A percentile compares a stretch with the other conserved stretches of the same genome.
These are phyloP conservation scores for Triplophysa bombifrons DNA, from an alignment of 2,797 vertebrate genomes.

Conservation along the genomic window DNA sequence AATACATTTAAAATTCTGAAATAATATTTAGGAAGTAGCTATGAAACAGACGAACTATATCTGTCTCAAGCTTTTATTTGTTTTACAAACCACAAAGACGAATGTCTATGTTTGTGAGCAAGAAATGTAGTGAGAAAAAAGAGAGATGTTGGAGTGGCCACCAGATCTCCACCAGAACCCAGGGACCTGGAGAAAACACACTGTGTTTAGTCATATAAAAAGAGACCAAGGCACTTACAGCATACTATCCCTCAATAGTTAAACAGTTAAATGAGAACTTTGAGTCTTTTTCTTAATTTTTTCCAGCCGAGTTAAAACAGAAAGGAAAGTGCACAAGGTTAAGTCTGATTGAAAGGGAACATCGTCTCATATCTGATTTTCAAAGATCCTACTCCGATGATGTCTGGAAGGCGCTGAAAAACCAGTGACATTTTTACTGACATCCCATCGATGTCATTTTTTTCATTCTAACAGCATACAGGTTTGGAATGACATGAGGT, in stretches of 20 bases:
- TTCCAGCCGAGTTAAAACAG: neutral
- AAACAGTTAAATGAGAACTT: constrained; percentile 4
- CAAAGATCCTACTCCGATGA: neutral
- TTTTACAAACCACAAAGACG: no score
- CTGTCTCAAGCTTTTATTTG: no score
- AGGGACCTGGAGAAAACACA: constrained; percentile 69
- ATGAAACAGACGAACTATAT: no score
- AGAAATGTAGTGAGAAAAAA: constrained; percentile 51
- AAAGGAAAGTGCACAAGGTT: constrained; percentile 3
- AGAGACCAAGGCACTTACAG: constrained; percentile 8
- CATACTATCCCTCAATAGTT: neutral
- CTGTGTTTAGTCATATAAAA: constrained; percentile 56
- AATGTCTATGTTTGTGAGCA: constrained; percentile 50
- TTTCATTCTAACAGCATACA: neutral
- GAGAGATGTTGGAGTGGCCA: neutral
- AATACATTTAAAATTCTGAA: no score
- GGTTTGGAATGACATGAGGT: neutral
- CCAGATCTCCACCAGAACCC: constrained; percentile 49
- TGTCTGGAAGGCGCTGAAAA: neutral
- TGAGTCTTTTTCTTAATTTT: neutral
- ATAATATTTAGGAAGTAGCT: no score
- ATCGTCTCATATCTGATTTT: neutral
- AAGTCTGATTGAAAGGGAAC: constrained; percentile 11
- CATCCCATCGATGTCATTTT: neutral
- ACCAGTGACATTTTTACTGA: neutral